Base-by-base conservation (phyloP, 2,888 invertebrate species). In the Drosophila eohydei region DNA sequence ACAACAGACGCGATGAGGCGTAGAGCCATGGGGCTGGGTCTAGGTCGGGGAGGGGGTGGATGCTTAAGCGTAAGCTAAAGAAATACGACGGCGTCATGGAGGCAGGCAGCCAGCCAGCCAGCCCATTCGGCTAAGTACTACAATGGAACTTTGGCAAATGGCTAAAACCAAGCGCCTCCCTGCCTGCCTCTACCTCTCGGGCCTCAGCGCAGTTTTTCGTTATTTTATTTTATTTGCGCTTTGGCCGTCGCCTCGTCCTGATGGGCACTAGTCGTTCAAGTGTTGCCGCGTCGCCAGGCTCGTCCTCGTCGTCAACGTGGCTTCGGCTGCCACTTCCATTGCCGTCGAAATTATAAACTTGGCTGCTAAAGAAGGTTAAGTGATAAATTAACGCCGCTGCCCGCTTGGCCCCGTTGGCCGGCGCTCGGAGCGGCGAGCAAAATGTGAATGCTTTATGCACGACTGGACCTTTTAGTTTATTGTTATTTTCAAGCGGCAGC, bases 221-320 rank as follows among this genome's bases (percentile, higher is more conserved):
- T 83, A 78, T 84, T 83, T 80, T 73, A 85, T 82, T 88, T 88
- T 86, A 78, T 80, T 78, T 57, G 61, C 65, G 44, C 50, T 60
- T 40, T 26, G 52, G 36, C 52, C 52, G 55, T 26, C 65, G 62
- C 65, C 40, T 41, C 60, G 71, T 57, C 71, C 71, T 84, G 84
- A 84, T 88, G 84, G 89, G 83, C 89, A 84, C 87, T 74, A 86
- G 89, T 84, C 89, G 89, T 88, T 88, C 83, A 88, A 88, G 83
- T 83, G 86, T 65, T 76, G 69, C 71, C 63, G 57, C 63, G 54
- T 66, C 67, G 62, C 61, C 66, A 59, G 70, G 43, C 61, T 62
- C 44, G 48, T 69, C 58, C 46, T 60, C 64, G 63, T 70, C 77
- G 56, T 80, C 80, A 81, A 69, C 71, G 52, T 66, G 72, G 82